These are phyloP conservation scores for Temnothorax rugatulus DNA, from an alignment of 2,888 invertebrate genomes.

Conservation along the genomic window DNA sequence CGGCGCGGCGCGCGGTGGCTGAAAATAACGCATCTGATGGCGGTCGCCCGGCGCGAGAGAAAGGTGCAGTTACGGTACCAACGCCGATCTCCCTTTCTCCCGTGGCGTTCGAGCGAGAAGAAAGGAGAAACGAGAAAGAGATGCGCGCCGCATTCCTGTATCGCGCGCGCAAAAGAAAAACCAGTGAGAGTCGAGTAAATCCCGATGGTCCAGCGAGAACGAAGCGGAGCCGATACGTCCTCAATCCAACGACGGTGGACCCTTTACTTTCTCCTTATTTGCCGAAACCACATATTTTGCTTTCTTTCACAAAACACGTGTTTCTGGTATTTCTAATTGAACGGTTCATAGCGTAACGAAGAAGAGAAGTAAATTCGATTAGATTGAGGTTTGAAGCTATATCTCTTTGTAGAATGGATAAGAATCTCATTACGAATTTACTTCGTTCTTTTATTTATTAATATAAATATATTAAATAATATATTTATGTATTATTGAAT, in stretches of 20 bases:
- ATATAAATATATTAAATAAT: too few species aligned
- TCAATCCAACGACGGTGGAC: conserved; percentile 8
- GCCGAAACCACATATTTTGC: conserved; percentile 3
- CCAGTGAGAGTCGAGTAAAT: conserved; percentile 72
- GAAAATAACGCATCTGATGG: conserved; percentile 66
- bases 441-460: not conserved
- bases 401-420: not conserved
- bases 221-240: conserved; percentile 34
- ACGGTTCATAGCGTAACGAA: not conserved
- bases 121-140: conserved; percentile 74
- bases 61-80: conserved; percentile 76
- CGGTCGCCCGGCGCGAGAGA: conserved; percentile 67
- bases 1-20: conserved; percentile 31
- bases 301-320: not conserved
- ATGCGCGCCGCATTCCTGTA: conserved; percentile 72
- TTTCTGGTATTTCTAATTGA: not conserved
- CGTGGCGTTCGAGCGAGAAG: conserved; percentile 65
- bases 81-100: conserved; percentile 72
- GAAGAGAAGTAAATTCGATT: not conserved
- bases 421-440: not conserved
- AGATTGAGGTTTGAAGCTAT: not conserved
- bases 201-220: conserved; percentile 44
- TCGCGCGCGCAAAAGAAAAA: conserved; percentile 71
- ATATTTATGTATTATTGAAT: too few species aligned
- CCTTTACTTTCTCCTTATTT: conserved; percentile 44